Base-by-base conservation (phyloP, 2,113 vertebrate genomes). In the Varanus komodoensis region DNA sequence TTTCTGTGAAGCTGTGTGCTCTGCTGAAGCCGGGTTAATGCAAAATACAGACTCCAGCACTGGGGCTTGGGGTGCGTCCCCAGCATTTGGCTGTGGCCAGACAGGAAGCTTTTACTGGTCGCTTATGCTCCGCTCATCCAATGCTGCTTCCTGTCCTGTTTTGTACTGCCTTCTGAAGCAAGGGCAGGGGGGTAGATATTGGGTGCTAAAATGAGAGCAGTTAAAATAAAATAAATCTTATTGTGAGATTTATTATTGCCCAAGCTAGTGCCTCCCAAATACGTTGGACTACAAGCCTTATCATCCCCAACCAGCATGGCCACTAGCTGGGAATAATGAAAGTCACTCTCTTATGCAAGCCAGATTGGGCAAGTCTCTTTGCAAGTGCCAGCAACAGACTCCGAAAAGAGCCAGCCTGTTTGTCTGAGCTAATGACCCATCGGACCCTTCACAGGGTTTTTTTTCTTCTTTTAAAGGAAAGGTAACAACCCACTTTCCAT, bases 401-500 rank as follows among this genome's bases (percentile, higher is more conserved):
- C 27, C 14, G 32, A 29, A 17, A 64, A 52, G n/a, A 1, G 3
- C 71, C 19, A 21, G 44, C 29, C 2, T 1, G 1, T 84, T 84
- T 69, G 27, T 64, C 38, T 11, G 34, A 68, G 5, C 12, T 29
- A 61, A 68, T 69, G 34, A 48, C 32, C 6, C 0, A 0, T 34
- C 93, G 88, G 69, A 92, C 89, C 82, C 87, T 89, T 87, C 84
- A 74, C 29, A 48, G 11, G 4, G 0, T 1, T 0, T 38, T 32
- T 82, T 93, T 88, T n/a, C 38, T 83, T 50, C 69, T 85, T 67
- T 50, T 2, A 17, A 84, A 87, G 84, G 88, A 74, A 8, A 29
- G n/a, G 73, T 12, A n/a, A 6, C 48, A 25, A 4, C 12, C 44
- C 27, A 6, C 7, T 79, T 44, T 44, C 38, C 38, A 44, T 44